Evolutionary conservation across 2,888 invertebrate species (phyloP).

Genomic region (Ochropacha duplaris): DNA sequence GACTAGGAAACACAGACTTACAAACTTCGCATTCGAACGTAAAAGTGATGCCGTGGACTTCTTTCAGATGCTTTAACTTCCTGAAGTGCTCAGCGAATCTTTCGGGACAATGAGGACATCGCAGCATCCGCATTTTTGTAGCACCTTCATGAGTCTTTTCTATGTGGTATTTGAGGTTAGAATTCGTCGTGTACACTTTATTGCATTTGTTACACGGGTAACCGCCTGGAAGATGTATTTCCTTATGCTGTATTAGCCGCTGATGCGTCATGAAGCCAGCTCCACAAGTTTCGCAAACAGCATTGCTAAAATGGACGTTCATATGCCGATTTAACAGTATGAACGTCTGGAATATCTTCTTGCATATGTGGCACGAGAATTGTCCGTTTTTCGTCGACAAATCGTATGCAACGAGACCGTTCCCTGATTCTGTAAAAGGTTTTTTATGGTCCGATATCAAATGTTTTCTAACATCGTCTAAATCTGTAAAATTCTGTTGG

Average conservation of each 20-base stretch:
- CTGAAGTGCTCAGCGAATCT: conserved; percentile 62
- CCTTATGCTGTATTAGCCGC: conserved; percentile 60
- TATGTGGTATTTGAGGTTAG: conserved; percentile 60
- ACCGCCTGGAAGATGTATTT: conserved; percentile 61
- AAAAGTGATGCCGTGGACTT: conserved; percentile 59
- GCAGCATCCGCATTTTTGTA: conserved; percentile 52
- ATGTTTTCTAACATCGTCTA: conserved; percentile 53
- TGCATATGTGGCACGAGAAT: conserved; percentile 59
- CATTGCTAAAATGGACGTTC: conserved; percentile 69
- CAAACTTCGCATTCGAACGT: conserved; percentile 62
- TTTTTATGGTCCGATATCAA: conserved; percentile 43
- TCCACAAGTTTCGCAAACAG: conserved; percentile 66
- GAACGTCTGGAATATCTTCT: conserved; percentile 60
- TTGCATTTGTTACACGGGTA: conserved; percentile 67
- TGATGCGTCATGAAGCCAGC: conserved; percentile 66
- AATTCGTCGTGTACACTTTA: conserved; percentile 73
- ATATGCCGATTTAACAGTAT: conserved; percentile 66
- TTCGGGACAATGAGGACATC: conserved; percentile 62
- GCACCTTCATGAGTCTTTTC: conserved; percentile 60
- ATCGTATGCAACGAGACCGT: conserved; percentile 59
- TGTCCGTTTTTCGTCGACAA: conserved; percentile 49
- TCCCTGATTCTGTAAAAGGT: conserved; percentile 56
- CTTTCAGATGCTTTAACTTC: conserved; percentile 66
- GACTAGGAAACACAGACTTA: conserved; percentile 51
- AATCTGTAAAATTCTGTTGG: conserved; percentile 27